phyloP scores from a whole-genome alignment of 2,797 vertebrate genomes.

The Linurgus olivaceus region DNA sequence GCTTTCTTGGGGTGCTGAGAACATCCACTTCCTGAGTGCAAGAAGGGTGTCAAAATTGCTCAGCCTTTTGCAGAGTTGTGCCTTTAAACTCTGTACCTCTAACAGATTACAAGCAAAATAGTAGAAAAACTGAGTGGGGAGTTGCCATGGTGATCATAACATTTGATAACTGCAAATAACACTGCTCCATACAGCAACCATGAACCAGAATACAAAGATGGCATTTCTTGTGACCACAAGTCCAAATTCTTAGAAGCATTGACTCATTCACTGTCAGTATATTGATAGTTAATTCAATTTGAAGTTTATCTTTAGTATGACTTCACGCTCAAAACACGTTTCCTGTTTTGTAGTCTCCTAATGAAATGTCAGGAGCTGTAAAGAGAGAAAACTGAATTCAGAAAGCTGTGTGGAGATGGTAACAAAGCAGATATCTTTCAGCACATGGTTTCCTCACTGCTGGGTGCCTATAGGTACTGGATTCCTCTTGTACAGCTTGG shows the following conservation, averaged over 20 bases:
- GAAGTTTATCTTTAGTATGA: not conserved
- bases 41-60: not conserved
- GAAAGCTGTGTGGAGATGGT: not conserved
- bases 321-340: not conserved
- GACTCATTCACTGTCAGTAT: not conserved
- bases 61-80: not conserved
- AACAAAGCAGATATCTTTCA: not conserved
- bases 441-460: not conserved
- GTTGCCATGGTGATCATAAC: constrained; percentile 75
- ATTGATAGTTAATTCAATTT: not conserved
- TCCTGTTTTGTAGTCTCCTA: not conserved
- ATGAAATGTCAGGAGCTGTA: not conserved
- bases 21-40: not conserved
- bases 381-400: not conserved
- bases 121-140: constrained; percentile 54
- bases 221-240: constrained; percentile 2
- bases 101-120: constrained; percentile 59
- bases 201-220: constrained; percentile 9
- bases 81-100: not conserved
- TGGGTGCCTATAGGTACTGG: not conserved
- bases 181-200: not conserved
- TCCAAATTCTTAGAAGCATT: constrained; percentile 15
- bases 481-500: not conserved
- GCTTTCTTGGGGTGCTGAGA: not conserved
- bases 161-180: constrained; percentile 59